Base-by-base conservation (phyloP, 1,140 invertebrate genomes). In the Copidosoma floridanum region DNA sequence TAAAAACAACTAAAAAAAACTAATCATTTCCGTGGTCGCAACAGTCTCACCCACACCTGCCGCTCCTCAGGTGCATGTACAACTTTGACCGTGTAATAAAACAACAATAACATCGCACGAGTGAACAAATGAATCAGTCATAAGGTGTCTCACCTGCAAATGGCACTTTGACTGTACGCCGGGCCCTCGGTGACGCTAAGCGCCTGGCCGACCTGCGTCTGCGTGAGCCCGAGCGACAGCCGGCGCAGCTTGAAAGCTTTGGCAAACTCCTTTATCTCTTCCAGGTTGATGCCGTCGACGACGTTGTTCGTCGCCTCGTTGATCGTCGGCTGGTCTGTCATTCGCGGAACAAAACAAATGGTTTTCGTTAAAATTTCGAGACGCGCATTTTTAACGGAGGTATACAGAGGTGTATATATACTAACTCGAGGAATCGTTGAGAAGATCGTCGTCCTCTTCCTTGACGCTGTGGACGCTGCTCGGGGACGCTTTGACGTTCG, bases 231-330 rank as follows among this genome's bases (percentile, higher is more conserved):
- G 58, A 98, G 80, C 12, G 94, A 95, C 46, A 98, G 82, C 60
- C 95, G 86, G 27, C 94, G 85, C 44, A 97, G 85, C 80, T 98
- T 98, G 80, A 98, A 98, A 29, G 92, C 93, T 84, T 96, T 96
- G 44, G 95, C 95, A 83, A 98, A 98, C 81, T 98, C 95, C 82
- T 97, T 96, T 71, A 98, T 98, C 81, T 98, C 95, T 76, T 98
- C 95, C 68, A 98, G 81, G 79, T 98, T 95, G 61, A 97, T 95
- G 37, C 95, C 95, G 75, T 98, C 95, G 0, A 97, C 94, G 48
- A 96, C 90, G 75, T 95, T 96, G 69, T 91, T 93, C 64, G 90
- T 93, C 35, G 92, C 91, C 80, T 95, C 93, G 74, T 93, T 95
- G 66, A 97, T 95, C 46, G 91, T 92, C 63, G 92, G 90, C 78